A percentile compares a stretch with the other conserved stretches of the same genome.
phyloP scores from a whole-genome alignment of 2,797 vertebrate genomes.

The Sternotherus odoratus region DNA sequence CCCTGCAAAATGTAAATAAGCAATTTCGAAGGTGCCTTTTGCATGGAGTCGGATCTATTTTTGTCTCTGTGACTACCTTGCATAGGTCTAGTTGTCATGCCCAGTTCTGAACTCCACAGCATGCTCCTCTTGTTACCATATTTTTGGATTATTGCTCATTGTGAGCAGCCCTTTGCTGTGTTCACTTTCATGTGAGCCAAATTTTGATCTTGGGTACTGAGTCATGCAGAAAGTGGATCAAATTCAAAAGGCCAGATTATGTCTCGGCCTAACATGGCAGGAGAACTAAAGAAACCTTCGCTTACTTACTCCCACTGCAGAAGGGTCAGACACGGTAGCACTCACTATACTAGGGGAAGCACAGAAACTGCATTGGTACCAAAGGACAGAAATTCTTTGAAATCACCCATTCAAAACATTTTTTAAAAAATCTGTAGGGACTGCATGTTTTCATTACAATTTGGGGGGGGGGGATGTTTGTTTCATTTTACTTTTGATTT shows the following conservation, averaged over 20 bases:
- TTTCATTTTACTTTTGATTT: not conserved
- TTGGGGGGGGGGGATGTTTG: not conserved
- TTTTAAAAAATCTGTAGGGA: not conserved
- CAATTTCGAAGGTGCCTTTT: conserved; percentile 70
- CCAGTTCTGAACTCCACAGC: conserved; percentile 45
- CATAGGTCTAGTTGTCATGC: conserved; percentile 61
- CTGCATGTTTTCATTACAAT: not conserved
- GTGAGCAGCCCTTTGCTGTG: conserved; percentile 64
- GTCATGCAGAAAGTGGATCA: conserved; percentile 12
- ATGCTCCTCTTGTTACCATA: not conserved
- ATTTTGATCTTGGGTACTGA: conserved; percentile 57
- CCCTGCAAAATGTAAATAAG: conserved; percentile 44
- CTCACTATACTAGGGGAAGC: not conserved
- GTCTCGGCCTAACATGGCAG: not conserved
- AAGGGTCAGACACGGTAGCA: not conserved
- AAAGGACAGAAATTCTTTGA: not conserved
- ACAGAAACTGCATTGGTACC: not conserved
- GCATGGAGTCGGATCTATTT: conserved; percentile 63
- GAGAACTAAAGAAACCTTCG: conserved; percentile 33
- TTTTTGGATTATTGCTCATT: conserved; percentile 72
- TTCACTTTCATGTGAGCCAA: conserved; percentile 63
- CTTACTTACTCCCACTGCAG: not conserved
- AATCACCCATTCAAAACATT: not conserved
- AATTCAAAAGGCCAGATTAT: not conserved
- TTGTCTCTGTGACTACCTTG: conserved; percentile 58